These are phyloP conservation scores for Notodonta dromedarius DNA, from an alignment of 2,888 invertebrate species.

Conservation along the genomic window DNA sequence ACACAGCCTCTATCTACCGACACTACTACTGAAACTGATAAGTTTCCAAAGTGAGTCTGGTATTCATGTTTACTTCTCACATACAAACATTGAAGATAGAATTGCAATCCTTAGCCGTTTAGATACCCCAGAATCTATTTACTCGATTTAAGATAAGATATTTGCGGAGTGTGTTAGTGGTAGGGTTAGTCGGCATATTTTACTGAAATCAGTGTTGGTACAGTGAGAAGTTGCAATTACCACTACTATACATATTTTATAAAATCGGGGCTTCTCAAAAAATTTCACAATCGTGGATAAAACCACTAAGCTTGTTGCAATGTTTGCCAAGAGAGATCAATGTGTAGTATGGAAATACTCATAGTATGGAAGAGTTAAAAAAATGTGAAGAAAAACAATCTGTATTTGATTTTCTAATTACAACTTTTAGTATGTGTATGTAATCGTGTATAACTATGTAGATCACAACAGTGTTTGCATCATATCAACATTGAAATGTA, in stretches of 20 bases:
- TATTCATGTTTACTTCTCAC: neutral
- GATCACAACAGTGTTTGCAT: no score
- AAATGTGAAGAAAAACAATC: no score
- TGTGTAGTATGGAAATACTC: no score
- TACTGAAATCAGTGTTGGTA: neutral
- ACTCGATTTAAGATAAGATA: constrained; percentile 4
- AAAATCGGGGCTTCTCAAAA: neutral
- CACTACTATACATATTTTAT: no score
- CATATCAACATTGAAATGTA: neutral
- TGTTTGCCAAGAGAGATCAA: no score
- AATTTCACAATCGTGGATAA: no score
- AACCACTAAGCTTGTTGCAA: no score
- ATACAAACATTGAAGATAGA: neutral
- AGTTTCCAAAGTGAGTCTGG: neutral
- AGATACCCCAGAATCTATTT: neutral
- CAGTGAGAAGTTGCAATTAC: neutral
- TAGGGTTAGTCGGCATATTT: neutral
- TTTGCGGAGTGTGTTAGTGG: neutral
- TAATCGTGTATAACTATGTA: no score
- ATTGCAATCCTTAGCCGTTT: neutral
- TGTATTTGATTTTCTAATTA: no score
- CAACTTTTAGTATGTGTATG: no score
- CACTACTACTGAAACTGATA: neutral
- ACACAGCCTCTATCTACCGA: neutral
- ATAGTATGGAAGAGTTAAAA: no score